phyloP scores from a whole-genome alignment of 2,888 invertebrate genomes.

The Brenthis daphne region DNA sequence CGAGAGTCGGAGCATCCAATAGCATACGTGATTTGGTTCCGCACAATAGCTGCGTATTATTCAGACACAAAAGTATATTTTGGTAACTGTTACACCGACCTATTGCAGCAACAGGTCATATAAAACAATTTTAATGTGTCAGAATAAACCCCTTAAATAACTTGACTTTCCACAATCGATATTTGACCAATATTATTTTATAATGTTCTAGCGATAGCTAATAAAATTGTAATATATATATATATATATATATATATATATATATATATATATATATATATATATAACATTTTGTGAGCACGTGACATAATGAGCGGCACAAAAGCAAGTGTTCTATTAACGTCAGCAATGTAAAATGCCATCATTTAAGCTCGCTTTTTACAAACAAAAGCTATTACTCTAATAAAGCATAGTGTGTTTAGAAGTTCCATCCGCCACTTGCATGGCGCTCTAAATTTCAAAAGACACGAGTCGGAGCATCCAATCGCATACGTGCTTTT shows the following conservation, averaged over 20 bases:
- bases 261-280: too few relatives aligned
- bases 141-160: neutral
- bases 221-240: too few relatives aligned
- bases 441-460: slow-evolving; percentile 17
- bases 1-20: slow-evolving; percentile 69
- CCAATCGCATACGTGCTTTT: slow-evolving; percentile 75
- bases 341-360: neutral
- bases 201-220: too few relatives aligned
- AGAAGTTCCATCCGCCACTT: neutral
- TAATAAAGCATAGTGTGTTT: neutral
- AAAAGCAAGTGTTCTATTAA: too few relatives aligned
- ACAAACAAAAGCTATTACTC: neutral
- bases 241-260: too few relatives aligned
- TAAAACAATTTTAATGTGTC: slow-evolving; percentile 47
- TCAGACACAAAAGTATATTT: slow-evolving; percentile 77
- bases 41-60: slow-evolving; percentile 66
- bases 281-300: too few relatives aligned
- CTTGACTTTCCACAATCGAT: neutral
- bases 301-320: too few relatives aligned
- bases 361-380: neutral
- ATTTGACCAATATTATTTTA: neutral
- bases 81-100: slow-evolving; percentile 79
- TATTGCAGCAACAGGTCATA: slow-evolving; percentile 78
- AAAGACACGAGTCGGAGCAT: slow-evolving; percentile 49
- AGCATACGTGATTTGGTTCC: slow-evolving; percentile 73